These are phyloP conservation scores for Pempheris klunzingeri DNA, from an alignment of 2,797 vertebrate genomes.

Conservation along the genomic window DNA sequence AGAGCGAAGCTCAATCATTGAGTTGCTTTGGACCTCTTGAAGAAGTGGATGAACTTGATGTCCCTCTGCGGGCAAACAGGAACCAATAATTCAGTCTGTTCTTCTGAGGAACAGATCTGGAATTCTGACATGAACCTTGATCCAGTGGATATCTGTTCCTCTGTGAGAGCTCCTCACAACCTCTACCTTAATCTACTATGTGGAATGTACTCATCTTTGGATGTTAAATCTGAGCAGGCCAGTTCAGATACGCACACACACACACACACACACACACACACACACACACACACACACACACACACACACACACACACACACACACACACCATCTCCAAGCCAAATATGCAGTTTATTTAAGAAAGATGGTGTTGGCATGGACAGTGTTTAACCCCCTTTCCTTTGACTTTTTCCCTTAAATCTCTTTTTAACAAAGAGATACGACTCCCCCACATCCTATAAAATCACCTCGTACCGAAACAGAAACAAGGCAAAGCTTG, in stretches of 20 bases:
- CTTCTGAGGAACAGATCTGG: constrained; percentile 8
- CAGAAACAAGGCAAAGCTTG: not conserved
- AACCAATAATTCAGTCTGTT: not conserved
- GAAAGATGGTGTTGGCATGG: not conserved
- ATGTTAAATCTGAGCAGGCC: constrained; percentile 40
- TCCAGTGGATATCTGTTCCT: constrained; percentile 21
- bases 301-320: no score
- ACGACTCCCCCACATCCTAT: not conserved
- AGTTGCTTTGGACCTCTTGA: constrained; percentile 33
- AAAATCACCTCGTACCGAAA: constrained; percentile 14
- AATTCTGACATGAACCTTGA: constrained; percentile 26
- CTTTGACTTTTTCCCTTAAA: not conserved
- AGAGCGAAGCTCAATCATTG: constrained; percentile 71
- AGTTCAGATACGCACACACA: constrained; percentile 13
- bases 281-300: constrained; percentile 2
- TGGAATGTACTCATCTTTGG: constrained; percentile 74
- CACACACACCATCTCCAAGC: constrained; percentile 22
- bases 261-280: constrained; percentile 1
- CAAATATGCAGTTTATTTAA: constrained; percentile 45
- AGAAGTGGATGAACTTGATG: constrained; percentile 14
- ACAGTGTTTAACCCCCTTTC: not conserved
- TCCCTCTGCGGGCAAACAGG: constrained; percentile 14
- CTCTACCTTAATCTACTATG: constrained; percentile 56
- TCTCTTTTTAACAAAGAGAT: not conserved
- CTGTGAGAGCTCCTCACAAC: constrained; percentile 46